Evolutionary conservation across 1,140 invertebrate species (phyloP), one percentile per base, ranked within the genome.

Genomic region (Trichomalopsis sarcophagae): DNA sequence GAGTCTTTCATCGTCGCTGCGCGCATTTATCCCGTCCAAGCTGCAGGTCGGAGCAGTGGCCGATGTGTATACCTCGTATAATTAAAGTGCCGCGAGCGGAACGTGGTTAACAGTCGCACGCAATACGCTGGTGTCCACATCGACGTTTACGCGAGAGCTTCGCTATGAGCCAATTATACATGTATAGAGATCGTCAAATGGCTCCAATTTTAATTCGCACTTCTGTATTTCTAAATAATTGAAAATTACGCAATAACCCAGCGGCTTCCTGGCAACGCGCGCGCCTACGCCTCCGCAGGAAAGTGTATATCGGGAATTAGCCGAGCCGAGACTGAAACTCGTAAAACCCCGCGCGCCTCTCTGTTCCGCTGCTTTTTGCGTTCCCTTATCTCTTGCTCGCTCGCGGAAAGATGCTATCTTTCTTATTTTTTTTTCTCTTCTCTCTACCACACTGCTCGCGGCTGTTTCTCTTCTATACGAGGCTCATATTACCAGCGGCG

Each of bases 251-350:
- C 50, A 55, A 27, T 27, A 27, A 17, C 50, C 13, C 50, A 21
- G 55, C 55, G 55, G 21, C 55, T n/a, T 7, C 6, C 21, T 7
- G 14, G 21, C 21, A n/a, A 7, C 2, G 4, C 55, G 14, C 14
- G 50, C 17, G 47, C 14, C 13, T 17, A 17, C 47, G 2, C 40
- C 40, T 23, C 33, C 44, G 50, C 13, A 66, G 13, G 69, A 84
- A 80, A 40, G 62, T 27, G 3, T 3, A 36, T 80, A 80, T 84
- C 77, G 77, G 17, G 55, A 80, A 84, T 69, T 66, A 66, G 75
- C 50, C 47, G 83, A 84, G 77, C 69, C 83, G 83, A 84, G 77
- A 75, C 77, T 47, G 40, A 79, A 84, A 80, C 83, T 84, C 83
- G 77, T 75, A 84, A 84, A 80, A 7, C 40, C 9, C 69, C 47